Evolutionary conservation across 2,797 vertebrate species (phyloP).

Genomic region (Arrhamphus sclerolepis): DNA sequence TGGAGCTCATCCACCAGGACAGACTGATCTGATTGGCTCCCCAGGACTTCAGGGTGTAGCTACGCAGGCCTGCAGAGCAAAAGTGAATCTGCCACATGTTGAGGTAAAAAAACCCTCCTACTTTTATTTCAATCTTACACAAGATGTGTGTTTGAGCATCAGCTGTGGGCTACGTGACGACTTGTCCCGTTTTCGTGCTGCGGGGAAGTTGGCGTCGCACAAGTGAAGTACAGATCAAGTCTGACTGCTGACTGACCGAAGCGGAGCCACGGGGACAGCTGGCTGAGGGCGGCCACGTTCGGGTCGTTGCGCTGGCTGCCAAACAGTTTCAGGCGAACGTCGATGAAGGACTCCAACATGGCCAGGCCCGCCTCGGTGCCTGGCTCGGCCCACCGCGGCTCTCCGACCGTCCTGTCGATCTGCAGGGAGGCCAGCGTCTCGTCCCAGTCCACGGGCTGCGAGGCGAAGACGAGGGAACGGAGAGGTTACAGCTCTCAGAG

Average conservation of each 20-base stretch:
- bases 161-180: too few relatives aligned
- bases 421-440: conserved; percentile 79
- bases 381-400: conserved; percentile 85
- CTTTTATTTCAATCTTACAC: too few relatives aligned
- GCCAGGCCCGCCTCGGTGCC: conserved; percentile 78
- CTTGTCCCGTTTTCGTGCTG: too few relatives aligned
- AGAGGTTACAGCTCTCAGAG: conserved; percentile 1
- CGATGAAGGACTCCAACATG: conserved; percentile 86
- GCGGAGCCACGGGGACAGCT: conserved; percentile 91
- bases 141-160: too few relatives aligned
- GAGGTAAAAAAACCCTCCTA: too few relatives aligned
- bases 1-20: too few relatives aligned
- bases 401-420: conserved; percentile 81
- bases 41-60: too few relatives aligned
- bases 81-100: too few relatives aligned
- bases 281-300: conserved; percentile 84
- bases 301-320: conserved; percentile 84
- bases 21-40: too few relatives aligned
- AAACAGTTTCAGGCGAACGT: conserved; percentile 80
- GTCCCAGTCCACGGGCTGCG: conserved; percentile 84
- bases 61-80: too few relatives aligned
- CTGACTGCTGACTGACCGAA: conserved; percentile 82
- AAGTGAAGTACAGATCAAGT: neutral
- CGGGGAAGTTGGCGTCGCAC: too few relatives aligned
- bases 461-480: conserved; percentile 2